Percentiles rank a stretch among this genome's conserved stretches.
These are phyloP conservation scores for Ranitomeya variabilis DNA, from an alignment of 2,113 vertebrate genomes.

Conservation along the genomic window DNA sequence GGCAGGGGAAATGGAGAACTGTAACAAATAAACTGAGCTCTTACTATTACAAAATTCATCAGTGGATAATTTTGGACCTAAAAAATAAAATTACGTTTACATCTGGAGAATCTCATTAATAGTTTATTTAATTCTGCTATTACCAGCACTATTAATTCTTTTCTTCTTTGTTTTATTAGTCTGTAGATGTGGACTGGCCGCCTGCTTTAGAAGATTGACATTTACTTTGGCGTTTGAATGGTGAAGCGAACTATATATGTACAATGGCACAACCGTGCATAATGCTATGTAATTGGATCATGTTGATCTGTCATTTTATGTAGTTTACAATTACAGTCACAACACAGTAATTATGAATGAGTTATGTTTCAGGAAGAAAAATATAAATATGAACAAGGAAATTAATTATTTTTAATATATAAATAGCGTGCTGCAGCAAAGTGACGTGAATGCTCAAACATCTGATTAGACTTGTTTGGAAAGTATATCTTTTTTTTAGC, in stretches of 20 bases:
- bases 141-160: neutral
- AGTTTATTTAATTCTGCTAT: neutral
- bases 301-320: constrained; percentile 67
- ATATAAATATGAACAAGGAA: neutral
- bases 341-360: too few species aligned
- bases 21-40: too few species aligned
- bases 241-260: neutral
- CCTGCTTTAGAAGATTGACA: constrained; percentile 82
- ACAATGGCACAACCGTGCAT: neutral
- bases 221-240: neutral
- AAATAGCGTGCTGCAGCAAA: neutral
- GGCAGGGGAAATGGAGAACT: too few species aligned
- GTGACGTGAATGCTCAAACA: neutral
- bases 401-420: neutral
- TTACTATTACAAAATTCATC: too few species aligned
- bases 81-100: too few species aligned
- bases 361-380: neutral
- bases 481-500: neutral
- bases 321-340: neutral
- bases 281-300: constrained; percentile 65
- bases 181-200: constrained; percentile 97
- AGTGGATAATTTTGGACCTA: too few species aligned
- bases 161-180: constrained; percentile 70
- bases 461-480: neutral
- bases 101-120: neutral